Evolutionary conservation across 2,888 invertebrate genomes (phyloP).

Genomic region (Panzeria rudis): DNA sequence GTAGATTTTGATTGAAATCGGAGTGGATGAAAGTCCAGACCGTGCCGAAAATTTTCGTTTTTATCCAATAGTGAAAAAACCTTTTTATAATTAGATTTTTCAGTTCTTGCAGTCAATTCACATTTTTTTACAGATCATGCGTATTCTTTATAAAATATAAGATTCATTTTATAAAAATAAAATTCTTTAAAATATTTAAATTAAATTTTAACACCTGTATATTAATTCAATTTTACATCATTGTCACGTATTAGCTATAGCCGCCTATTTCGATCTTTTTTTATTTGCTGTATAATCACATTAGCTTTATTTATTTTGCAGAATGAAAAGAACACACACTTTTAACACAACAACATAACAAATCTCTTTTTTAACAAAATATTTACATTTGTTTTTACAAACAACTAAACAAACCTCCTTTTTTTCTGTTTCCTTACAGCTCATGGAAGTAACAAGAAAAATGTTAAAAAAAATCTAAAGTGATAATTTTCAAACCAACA

Average conservation of each 20-base stretch:
- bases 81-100: too few relatives aligned
- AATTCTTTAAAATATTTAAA: neutral
- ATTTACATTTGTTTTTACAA: conserved; percentile 65
- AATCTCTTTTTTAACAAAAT: conserved; percentile 47
- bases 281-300: neutral
- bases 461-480: conserved; percentile 43
- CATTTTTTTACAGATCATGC: too few relatives aligned
- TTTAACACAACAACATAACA: conserved; percentile 48
- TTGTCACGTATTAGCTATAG: neutral
- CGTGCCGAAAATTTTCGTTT: too few relatives aligned
- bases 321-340: conserved; percentile 27
- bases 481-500: conserved; percentile 60
- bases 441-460: conserved; percentile 42
- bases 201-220: neutral
- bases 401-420: conserved; percentile 54
- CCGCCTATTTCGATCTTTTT: neutral
- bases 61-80: too few relatives aligned
- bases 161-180: too few relatives aligned
- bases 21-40: too few relatives aligned
- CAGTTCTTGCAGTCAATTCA: neutral
- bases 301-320: conserved; percentile 25
- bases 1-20: too few relatives aligned
- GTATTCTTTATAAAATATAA: too few relatives aligned
- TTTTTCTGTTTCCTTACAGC: conserved; percentile 59
- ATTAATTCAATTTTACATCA: neutral